phyloP scores from a whole-genome alignment of 2,797 vertebrate genomes.

The Selene dorsalis region DNA sequence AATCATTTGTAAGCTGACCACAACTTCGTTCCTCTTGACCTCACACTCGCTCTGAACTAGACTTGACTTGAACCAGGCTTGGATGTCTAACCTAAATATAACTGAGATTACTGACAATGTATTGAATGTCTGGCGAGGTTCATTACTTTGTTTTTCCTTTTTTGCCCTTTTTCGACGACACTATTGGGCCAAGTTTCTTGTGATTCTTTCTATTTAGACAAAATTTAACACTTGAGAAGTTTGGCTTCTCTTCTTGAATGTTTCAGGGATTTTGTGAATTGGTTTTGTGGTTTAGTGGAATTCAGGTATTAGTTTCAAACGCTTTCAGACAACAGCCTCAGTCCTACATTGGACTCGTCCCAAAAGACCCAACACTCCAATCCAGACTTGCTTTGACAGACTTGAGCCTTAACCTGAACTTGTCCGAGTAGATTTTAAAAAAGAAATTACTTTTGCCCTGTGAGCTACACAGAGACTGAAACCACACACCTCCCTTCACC shows the following conservation, averaged over 20 bases:
- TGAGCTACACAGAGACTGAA: background rate
- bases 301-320: background rate
- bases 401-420: background rate
- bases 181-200: background rate
- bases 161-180: background rate
- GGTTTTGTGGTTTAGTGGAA: too few species aligned
- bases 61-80: background rate
- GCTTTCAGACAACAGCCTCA: background rate
- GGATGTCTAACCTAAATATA: background rate
- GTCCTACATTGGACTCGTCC: background rate
- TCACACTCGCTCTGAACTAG: background rate
- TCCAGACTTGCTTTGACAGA: background rate
- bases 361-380: background rate
- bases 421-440: background rate
- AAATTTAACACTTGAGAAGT: background rate
- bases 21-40: background rate
- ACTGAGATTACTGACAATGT: background rate
- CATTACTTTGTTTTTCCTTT: background rate
- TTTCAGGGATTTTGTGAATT: too few species aligned
- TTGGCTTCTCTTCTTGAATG: background rate
- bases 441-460: background rate
- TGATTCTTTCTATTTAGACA: background rate
- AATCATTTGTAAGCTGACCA: background rate
- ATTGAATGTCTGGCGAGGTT: background rate
- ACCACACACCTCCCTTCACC: background rate